phyloP scores from a whole-genome alignment of 2,113 vertebrate genomes.

The Brienomyrus brachyistius region DNA sequence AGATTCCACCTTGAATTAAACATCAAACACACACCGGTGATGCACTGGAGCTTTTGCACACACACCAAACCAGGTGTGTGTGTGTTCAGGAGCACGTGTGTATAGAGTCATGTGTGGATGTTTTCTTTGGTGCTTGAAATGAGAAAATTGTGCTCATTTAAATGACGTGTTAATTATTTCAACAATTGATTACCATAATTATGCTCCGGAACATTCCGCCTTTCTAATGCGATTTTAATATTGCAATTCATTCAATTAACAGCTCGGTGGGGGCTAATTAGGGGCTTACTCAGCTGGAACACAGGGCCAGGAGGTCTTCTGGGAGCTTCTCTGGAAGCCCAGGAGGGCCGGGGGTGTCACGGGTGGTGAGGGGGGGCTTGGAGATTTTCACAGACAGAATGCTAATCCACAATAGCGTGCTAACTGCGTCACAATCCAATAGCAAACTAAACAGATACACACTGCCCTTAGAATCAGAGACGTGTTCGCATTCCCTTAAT shows the following conservation, averaged over 20 bases:
- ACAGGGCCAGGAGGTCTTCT: not conserved
- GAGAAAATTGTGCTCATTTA: not conserved
- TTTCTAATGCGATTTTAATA: slow-evolving; percentile 7
- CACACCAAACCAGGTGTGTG: not conserved
- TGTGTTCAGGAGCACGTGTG: not conserved
- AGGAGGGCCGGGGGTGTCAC: not conserved
- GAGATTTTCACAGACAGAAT: not conserved
- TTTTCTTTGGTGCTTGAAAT: not conserved
- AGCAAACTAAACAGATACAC: not conserved
- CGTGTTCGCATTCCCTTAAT: not conserved
- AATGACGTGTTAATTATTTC: not conserved
- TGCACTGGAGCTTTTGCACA: not conserved
- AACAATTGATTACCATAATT: slow-evolving; percentile 1
- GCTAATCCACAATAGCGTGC: not conserved
- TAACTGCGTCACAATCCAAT: not conserved
- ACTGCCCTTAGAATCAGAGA: not conserved
- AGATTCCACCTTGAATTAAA: not conserved
- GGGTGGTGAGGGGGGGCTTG: not conserved
- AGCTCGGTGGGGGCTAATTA: not conserved
- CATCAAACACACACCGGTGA: not conserved
- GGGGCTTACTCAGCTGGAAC: not conserved
- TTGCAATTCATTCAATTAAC: slow-evolving; percentile 10
- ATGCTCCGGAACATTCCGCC: not conserved
- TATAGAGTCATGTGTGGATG: not conserved
- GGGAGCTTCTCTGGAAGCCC: not conserved